Evolutionary conservation across 2,113 vertebrate genomes (phyloP), one percentile per base, ranked within the genome.

Genomic region (Oxyruncus cristatus): DNA sequence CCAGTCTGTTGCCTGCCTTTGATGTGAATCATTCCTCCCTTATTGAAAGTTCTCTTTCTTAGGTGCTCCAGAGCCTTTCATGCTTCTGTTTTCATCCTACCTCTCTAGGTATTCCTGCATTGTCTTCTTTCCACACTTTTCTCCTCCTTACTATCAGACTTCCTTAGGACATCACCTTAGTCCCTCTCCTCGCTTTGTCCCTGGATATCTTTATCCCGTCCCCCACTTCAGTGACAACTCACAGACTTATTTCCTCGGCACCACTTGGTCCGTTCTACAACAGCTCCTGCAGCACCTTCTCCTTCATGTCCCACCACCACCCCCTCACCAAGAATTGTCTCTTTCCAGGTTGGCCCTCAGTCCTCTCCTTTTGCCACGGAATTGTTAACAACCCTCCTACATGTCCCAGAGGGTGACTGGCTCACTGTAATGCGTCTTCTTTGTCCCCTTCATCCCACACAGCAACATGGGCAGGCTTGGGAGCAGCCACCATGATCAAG

Each of bases 1-100:
- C 79, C 88, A 91, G 92, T 41, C 72, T 92, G 85, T 86, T 88
- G 79, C 93, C 72, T 89, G 90, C 58, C 72, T 97, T 94, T 94
- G 79, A 93, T 93, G 76, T 90, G 79, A 78, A 52, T 94, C 79
- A 86, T 89, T 86, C 62, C 52, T 95, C 68, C 82, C 92, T 81
- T 88, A 84, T 78, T 6, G 32, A 83, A 95, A 88, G 50, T 85
- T 88, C 73, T 81, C 78, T 80, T 94, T 42, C 88, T 0, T 8
- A 93, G 82, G 72, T 96, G 58, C 62, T 96, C 87, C 20, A 26
- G 49, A 94, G 77, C 70, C 46, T 95, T 91, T 87, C 0, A 8
- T 5, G 1, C 56, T 92, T 56, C 68, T 75, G 68, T 93, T 96
- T 95, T 93, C 74, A 94, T 63, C 89, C 81, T 79, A 4, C 58